Evolutionary conservation across 2,113 vertebrate genomes (phyloP), one percentile per base, ranked within the genome.

Genomic region (Eolophus roseicapilla): DNA sequence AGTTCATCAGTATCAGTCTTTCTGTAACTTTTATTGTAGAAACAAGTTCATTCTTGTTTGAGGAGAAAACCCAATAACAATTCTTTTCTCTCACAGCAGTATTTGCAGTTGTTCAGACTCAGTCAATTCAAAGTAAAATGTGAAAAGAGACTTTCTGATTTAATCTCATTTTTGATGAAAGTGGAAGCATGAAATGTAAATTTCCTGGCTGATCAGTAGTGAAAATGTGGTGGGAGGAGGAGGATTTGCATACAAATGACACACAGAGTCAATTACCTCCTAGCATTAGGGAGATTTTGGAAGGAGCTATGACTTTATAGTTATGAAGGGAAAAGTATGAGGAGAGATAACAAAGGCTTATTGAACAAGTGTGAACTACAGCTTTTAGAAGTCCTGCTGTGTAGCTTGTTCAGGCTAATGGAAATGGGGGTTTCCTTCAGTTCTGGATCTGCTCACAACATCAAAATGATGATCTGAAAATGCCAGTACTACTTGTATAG

Each of bases 191-290:
- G 35, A 76, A 92, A 90, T 96, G 43, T 88, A 78, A 92, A 83
- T 94, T 95, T 92, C 62, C 4, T 11, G 90, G 60, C 33, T 74
- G 71, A 93, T 86, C 59, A 71, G 82, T 81, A 44, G 71, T 88
- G 79, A 75, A 92, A 83, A 67, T 55, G 29, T 60, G 59, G 27
- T 77, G 37, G 88, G 16, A 91, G 44, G 67, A 95, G 27, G 76
- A 86, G n/a, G 82, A 94, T 96, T 95, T 96, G 92, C 94, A 95
- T 96, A 88, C 55, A 96, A 94, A 96, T 94, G 55, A 63, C 46
- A 60, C 11, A 33, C 69, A 52, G 87, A 94, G 90, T 96, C 78
- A 94, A 75, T 95, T 96, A 92, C 81, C 47, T 86, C 60, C 49
- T 83, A 81, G 73, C 76, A 88, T 94, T 93, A 75, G 88, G 44